These are phyloP conservation scores for Scalopus aquaticus DNA, from an alignment of 2,113 vertebrate genomes.

Conservation along the genomic window DNA sequence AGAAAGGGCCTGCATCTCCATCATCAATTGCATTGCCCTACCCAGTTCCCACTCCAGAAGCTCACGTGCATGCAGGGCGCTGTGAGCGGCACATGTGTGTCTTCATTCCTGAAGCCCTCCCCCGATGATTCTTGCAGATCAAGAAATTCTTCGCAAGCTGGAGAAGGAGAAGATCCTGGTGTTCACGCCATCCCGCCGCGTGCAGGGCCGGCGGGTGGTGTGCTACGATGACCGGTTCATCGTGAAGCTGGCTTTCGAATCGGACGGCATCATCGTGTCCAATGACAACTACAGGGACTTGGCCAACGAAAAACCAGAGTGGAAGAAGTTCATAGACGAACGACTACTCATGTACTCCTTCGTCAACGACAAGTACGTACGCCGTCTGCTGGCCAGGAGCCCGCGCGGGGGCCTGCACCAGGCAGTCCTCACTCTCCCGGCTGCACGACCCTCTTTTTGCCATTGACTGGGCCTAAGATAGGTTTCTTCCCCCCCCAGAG, in stretches of 20 bases:
- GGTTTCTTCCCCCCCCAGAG: not conserved
- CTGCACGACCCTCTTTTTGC: not conserved
- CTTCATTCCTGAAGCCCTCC: too few relatives aligned
- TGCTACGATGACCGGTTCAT: constrained; percentile 99
- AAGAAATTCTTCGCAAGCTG: constrained; percentile 94
- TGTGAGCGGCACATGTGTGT: too few relatives aligned
- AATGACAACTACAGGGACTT: constrained; percentile 99
- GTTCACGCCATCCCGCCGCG: constrained; percentile 95
- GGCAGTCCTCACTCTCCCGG: too few relatives aligned
- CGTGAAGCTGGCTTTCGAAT: constrained; percentile 96
- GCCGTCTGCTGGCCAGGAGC: too few relatives aligned
- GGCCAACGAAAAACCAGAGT: constrained; percentile 97
- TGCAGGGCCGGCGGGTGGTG: constrained; percentile 96
- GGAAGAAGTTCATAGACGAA: constrained; percentile 99
- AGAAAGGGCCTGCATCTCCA: not conserved
- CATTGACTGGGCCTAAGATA: not conserved
- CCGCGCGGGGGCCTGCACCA: too few relatives aligned
- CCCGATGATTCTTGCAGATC: constrained; percentile 87
- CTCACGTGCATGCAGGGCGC: not conserved
- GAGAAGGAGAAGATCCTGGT: constrained; percentile 98
- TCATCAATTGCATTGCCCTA: not conserved
- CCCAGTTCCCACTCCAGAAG: not conserved
- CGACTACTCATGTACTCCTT: constrained; percentile 98
- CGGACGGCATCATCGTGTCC: constrained; percentile 97
- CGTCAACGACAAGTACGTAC: constrained; percentile 97